phyloP scores from a whole-genome alignment of 2,797 vertebrate genomes.

The Poeciliopsis gracilis region DNA sequence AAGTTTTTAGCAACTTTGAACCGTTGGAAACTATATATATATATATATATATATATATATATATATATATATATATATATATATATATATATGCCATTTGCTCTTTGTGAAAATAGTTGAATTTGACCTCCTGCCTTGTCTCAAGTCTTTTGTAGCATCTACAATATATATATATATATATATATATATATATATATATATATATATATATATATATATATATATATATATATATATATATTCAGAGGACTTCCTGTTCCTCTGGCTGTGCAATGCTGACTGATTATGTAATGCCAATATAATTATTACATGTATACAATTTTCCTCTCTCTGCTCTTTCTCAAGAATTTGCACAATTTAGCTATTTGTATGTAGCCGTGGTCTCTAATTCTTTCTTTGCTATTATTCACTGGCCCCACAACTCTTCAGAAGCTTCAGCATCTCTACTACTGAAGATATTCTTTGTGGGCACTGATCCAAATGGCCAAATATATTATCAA shows the following conservation, averaged over 20 bases:
- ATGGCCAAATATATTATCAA: neutral
- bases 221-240: too few species aligned
- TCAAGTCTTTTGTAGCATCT: neutral
- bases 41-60: too few species aligned
- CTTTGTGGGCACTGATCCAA: neutral
- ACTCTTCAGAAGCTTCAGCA: neutral
- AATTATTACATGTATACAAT: neutral
- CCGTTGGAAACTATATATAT: neutral
- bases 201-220: too few species aligned
- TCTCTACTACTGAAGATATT: neutral
- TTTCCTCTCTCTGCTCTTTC: neutral
- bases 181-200: too few species aligned
- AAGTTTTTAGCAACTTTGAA: neutral
- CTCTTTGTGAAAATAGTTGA: neutral
- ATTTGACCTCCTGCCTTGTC: neutral
- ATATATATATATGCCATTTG: neutral
- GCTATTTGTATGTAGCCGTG: neutral
- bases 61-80: too few species aligned
- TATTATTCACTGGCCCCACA: neutral
- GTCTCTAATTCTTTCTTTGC: neutral
- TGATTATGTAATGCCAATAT: neutral
- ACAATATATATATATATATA: too few species aligned
- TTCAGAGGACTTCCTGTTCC: neutral
- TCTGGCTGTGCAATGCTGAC: neutral
- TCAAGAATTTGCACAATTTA: neutral